phyloP scores from a whole-genome alignment of 2,113 vertebrate genomes.

The Hypocryptadius cinnamomeus region DNA sequence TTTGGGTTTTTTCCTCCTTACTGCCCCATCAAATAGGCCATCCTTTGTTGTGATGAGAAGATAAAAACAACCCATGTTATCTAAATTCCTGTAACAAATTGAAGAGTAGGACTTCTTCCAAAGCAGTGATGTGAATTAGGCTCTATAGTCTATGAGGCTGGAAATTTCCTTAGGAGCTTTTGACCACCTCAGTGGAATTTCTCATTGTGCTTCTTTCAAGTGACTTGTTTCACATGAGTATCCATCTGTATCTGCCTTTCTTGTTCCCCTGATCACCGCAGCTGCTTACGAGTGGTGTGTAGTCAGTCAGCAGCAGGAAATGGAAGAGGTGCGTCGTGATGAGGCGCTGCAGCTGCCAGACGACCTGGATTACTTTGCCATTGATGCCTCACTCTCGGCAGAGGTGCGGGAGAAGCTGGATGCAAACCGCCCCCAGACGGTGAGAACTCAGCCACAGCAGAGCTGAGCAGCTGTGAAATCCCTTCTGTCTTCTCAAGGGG shows the following conservation, averaged over 20 bases:
- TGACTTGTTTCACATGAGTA: background rate
- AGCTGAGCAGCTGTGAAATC: background rate
- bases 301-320: constrained; percentile 77
- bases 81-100: background rate
- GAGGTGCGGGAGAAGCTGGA: constrained; percentile 88
- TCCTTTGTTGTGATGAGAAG: background rate
- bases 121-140: background rate
- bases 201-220: background rate
- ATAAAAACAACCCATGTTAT: background rate
- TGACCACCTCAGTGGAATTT: background rate
- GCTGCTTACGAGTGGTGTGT: constrained; percentile 79
- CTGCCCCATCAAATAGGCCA: background rate
- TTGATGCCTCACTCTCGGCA: constrained; percentile 78
- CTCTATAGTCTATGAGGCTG: background rate
- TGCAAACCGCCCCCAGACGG: constrained; percentile 80
- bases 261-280: constrained; percentile 19
- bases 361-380: constrained; percentile 83
- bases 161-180: background rate
- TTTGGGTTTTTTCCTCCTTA: background rate
- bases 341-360: constrained; percentile 81
- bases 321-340: constrained; percentile 81
- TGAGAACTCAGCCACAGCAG: constrained; percentile 55
- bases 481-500: background rate
- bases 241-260: background rate
- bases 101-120: background rate